phyloP scores from a whole-genome alignment of 2,888 invertebrate species.

The Timema podura region DNA sequence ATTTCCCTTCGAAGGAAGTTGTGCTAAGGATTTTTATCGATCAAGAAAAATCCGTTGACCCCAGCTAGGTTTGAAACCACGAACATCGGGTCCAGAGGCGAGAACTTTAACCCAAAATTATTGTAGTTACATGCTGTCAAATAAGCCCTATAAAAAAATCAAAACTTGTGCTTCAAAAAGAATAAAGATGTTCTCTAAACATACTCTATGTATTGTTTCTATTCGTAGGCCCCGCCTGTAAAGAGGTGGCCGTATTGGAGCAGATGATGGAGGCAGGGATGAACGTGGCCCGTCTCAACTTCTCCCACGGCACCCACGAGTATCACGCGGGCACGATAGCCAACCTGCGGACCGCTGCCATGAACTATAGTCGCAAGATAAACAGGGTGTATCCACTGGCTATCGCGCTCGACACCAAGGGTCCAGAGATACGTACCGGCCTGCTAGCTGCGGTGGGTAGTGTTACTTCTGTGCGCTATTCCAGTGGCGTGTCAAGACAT shows the following conservation, averaged over 20 bases:
- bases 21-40: too few relatives aligned
- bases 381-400: constrained; percentile 47
- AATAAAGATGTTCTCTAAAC: too few relatives aligned
- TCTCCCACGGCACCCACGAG: constrained; percentile 57
- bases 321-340: constrained; percentile 52
- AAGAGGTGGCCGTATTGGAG: constrained; percentile 19
- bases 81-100: not conserved
- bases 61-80: not conserved
- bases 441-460: constrained; percentile 48
- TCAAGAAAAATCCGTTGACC: not conserved
- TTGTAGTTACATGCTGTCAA: too few relatives aligned
- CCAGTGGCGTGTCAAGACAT: too few relatives aligned
- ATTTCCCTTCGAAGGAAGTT: too few relatives aligned
- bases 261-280: constrained; percentile 56
- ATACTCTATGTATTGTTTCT: too few relatives aligned
- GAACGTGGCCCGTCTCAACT: constrained; percentile 57
- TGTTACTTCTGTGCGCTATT: too few relatives aligned
- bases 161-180: too few relatives aligned
- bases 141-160: too few relatives aligned
- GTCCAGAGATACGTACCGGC: constrained; percentile 60
- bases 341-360: constrained; percentile 50
- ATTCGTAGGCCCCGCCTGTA: constrained; percentile 20
- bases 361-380: constrained; percentile 42
- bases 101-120: not conserved
- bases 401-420: constrained; percentile 60